Evolutionary conservation across 2,888 invertebrate genomes (phyloP).

Genomic region (Pristionchus maxplancki): DNA sequence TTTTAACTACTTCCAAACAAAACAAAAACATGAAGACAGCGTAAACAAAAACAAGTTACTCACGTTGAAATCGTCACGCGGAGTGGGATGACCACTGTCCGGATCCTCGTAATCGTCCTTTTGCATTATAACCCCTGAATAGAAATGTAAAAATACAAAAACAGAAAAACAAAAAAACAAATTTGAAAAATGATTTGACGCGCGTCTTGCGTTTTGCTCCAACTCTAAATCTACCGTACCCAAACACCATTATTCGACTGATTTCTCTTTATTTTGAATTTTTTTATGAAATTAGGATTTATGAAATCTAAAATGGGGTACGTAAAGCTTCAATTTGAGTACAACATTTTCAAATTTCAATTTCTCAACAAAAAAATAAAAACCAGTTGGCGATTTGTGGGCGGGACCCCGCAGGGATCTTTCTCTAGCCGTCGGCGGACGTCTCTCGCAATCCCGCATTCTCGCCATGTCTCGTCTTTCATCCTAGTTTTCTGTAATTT

Average conservation of each 20-base stretch:
- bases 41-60: too few relatives aligned
- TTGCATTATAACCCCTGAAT: neutral
- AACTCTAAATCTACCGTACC: neutral
- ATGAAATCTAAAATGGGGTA: too few relatives aligned
- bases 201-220: neutral
- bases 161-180: neutral
- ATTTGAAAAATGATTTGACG: neutral
- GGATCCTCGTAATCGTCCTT: neutral
- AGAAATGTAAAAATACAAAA: neutral
- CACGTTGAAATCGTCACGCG: neutral
- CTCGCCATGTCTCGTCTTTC: neutral
- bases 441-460: neutral
- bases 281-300: too few relatives aligned
- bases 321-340: too few relatives aligned
- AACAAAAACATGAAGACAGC: too few relatives aligned
- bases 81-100: constrained; percentile 44
- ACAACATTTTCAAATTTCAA: too few relatives aligned
- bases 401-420: too few relatives aligned
- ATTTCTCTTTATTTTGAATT: too few relatives aligned
- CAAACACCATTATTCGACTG: too few relatives aligned
- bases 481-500: constrained; percentile 22
- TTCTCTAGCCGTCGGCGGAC: neutral
- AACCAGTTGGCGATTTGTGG: too few relatives aligned
- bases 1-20: too few relatives aligned
- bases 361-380: too few relatives aligned